A percentile compares a stretch with the other conserved stretches of the same genome.
phyloP scores from a whole-genome alignment of 2,113 vertebrate species.

The Saimiri boliviensis region DNA sequence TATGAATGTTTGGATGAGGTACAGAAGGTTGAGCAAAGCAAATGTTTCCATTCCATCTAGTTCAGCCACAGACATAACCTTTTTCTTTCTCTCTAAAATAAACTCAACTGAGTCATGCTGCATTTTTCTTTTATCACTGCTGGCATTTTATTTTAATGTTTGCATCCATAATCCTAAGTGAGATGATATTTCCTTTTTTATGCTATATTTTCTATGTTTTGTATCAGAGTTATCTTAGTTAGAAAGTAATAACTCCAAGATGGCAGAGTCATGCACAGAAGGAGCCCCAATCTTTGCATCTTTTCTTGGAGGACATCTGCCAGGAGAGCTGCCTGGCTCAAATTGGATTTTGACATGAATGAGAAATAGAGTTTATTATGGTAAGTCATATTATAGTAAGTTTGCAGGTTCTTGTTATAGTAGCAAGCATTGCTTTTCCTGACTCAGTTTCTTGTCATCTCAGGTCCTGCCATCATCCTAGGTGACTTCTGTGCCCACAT shows the following conservation, averaged over 20 bases:
- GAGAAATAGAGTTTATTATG: background rate
- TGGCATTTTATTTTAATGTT: constrained; percentile 8
- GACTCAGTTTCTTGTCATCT: background rate
- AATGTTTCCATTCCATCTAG: constrained; percentile 49
- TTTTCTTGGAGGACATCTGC: background rate
- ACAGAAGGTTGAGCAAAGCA: background rate
- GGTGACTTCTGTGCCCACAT: background rate
- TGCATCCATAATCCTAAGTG: background rate
- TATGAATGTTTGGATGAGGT: constrained; percentile 48
- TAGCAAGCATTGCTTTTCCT: background rate
- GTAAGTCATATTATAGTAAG: background rate
- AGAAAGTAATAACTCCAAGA: background rate
- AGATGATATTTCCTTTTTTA: background rate
- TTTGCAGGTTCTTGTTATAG: background rate
- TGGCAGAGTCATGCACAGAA: background rate
- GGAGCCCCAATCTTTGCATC: background rate
- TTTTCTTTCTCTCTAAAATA: constrained; percentile 43
- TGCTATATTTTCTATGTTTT: background rate
- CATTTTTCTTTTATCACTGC: constrained; percentile 25
- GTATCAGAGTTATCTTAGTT: background rate
- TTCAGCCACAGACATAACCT: background rate
- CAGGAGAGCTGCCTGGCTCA: too few species aligned
- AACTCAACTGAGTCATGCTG: background rate
- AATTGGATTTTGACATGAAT: background rate
- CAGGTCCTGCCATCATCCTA: background rate